Base-by-base conservation (phyloP, 2,113 vertebrate genomes). In the Symphodus melops region DNA sequence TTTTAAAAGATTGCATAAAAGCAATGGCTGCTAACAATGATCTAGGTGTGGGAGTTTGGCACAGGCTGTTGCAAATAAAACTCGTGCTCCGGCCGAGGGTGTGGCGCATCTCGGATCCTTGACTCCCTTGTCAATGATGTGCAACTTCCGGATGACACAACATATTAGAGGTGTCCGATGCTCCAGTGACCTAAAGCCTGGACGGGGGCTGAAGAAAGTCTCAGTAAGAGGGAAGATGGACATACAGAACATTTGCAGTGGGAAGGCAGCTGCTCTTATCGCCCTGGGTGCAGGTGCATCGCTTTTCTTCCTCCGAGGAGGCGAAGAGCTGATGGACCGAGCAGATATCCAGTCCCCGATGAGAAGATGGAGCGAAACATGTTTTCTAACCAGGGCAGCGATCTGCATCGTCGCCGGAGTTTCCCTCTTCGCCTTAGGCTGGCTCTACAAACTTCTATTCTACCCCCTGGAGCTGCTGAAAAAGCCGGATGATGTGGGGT, bases 401-500 rank as follows among this genome's bases (percentile, higher is more conserved):
- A 28, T 85, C 12, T 91, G 87, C 81, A 51, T 88, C 53, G 1
- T 73, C 6, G 77, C 77, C 19, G 90, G 72, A 0, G 36, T 88
- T 5, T 61, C 62, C 20, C 56, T 93, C 3, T 53, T 93, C 11
- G 75, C 66, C 0, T 0, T 82, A 9, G 17, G 28, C 37, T 90
- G 93, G 90, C 77, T 94, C 7, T 92, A 93, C 88, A 41, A 86
- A 53, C 79, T 92, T 25, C 72, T 94, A 53, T 89, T 87, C 81
- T 67, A 86, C 3, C 96, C 95, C 0, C 85, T 95, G 75, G 90
- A 86, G 76, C 58, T 95, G 41, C 82, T 95, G 23, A 87, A 89
- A 20, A 17, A 69, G 2, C 80, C 82, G 0, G 94, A 96, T 11
- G 92, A 90, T 4, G 95, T 95, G 74, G 96, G 96, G 1, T 96